phyloP scores from a whole-genome alignment of 2,113 vertebrate species.

The Anhinga anhinga region DNA sequence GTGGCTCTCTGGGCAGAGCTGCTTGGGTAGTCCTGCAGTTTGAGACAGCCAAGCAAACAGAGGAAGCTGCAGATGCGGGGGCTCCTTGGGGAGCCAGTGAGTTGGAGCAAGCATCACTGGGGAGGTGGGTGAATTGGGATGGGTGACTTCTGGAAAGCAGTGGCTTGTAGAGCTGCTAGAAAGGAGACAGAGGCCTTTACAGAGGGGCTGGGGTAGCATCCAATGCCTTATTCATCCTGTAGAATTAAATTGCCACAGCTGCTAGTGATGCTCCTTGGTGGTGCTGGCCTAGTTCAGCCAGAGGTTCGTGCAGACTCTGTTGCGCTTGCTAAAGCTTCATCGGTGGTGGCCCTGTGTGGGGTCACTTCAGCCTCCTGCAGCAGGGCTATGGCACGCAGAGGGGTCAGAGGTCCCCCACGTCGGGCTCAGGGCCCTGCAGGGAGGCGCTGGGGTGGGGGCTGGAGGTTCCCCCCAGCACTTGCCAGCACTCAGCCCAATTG shows the following conservation, averaged over 20 bases:
- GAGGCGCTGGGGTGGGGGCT: too few species aligned
- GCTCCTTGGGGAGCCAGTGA: background rate
- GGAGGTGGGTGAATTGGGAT: too few species aligned
- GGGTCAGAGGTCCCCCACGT: rapidly evolving
- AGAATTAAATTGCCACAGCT: too few species aligned
- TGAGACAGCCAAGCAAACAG: background rate
- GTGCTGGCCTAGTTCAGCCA: background rate
- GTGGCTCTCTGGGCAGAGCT: background rate
- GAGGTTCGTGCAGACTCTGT: too few species aligned
- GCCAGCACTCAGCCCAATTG: background rate
- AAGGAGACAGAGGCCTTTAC: background rate
- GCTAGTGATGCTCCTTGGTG: background rate
- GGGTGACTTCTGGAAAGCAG: background rate
- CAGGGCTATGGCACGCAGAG: background rate
- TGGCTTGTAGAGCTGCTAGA: background rate
- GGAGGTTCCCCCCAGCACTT: too few species aligned
- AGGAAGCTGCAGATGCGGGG: background rate
- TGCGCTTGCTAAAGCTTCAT: background rate
- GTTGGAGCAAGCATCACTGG: background rate
- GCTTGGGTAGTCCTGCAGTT: background rate
- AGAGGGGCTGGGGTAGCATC: rapidly evolving
- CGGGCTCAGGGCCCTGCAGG: background rate
- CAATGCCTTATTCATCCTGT: too few species aligned
- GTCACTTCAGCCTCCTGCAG: background rate
- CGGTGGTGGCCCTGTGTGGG: too few species aligned